These are phyloP conservation scores for Cactoblastis cactorum DNA, from an alignment of 2,888 invertebrate genomes.

Conservation along the genomic window DNA sequence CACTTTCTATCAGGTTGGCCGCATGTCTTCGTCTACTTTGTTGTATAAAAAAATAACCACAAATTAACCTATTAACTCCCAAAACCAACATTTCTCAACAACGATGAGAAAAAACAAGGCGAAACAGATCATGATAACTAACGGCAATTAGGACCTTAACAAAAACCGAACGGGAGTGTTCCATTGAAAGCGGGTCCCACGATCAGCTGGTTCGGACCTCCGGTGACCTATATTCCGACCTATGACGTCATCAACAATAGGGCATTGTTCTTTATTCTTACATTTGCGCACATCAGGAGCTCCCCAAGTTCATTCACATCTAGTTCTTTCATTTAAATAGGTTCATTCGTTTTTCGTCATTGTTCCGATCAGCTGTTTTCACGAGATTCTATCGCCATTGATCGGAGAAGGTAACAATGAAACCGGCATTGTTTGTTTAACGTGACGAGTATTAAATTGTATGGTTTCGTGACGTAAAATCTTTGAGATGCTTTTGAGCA, in stretches of 20 bases:
- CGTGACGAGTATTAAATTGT: conserved; percentile 51
- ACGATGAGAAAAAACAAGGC: conserved; percentile 12
- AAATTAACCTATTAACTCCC: neutral
- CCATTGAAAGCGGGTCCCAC: conserved; percentile 46
- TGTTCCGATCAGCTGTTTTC: conserved; percentile 73
- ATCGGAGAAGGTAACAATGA: conserved; percentile 60
- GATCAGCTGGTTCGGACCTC: conserved; percentile 75
- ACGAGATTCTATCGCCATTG: conserved; percentile 62
- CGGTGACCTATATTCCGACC: conserved; percentile 71
- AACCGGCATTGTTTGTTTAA: conserved; percentile 51
- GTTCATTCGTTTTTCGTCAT: conserved; percentile 74
- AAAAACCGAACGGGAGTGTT: conserved; percentile 35
- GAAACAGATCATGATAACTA: conserved; percentile 19
- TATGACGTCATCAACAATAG: conserved; percentile 77
- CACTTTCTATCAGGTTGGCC: no score
- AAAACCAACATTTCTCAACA: conserved; percentile 12
- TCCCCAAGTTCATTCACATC: conserved; percentile 74
- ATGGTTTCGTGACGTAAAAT: conserved; percentile 54
- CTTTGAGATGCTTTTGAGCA: conserved; percentile 23
- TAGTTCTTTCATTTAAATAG: conserved; percentile 62
- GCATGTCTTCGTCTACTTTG: no score
- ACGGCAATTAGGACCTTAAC: conserved; percentile 27
- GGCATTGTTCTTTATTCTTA: conserved; percentile 70
- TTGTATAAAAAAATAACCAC: neutral
- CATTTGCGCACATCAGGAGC: conserved; percentile 73